Percentiles rank a stretch among this genome's conserved stretches.
Evolutionary conservation across 2,113 vertebrate genomes (phyloP).

Genomic region (Burhinus bistriatus): DNA sequence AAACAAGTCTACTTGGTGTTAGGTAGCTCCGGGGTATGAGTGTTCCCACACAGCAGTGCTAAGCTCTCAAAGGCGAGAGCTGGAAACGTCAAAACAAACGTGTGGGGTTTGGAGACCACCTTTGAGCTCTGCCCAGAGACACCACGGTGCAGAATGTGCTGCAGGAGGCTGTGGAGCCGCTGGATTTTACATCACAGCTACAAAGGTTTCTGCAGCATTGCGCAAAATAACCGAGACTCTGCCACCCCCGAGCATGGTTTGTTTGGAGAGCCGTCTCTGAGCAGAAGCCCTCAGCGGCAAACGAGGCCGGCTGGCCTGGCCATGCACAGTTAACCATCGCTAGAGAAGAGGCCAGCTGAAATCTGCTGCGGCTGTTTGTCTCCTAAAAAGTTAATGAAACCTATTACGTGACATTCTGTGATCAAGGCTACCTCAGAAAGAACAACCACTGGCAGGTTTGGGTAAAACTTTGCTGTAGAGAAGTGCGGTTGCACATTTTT

Average conservation of each 20-base stretch:
- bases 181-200: background rate
- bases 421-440: no score
- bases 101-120: background rate
- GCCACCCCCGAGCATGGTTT: accelerated
- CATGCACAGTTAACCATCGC: background rate
- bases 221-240: accelerated
- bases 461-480: background rate
- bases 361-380: background rate
- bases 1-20: accelerated
- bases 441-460: background rate
- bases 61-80: background rate
- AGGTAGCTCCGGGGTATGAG: background rate
- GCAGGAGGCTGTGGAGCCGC: background rate
- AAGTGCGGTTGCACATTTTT: background rate
- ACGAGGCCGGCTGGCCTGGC: background rate
- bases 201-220: background rate
- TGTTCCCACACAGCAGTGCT: background rate
- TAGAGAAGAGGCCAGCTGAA: background rate
- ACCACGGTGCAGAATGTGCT: accelerated
- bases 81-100: accelerated
- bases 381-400: background rate
- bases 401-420: background rate
- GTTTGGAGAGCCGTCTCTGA: background rate
- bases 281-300: background rate
- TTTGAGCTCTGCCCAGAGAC: background rate